Evolutionary conservation across 2,797 vertebrate genomes (phyloP), one percentile per base, ranked within the genome.

Genomic region (Myripristis jacobus): DNA sequence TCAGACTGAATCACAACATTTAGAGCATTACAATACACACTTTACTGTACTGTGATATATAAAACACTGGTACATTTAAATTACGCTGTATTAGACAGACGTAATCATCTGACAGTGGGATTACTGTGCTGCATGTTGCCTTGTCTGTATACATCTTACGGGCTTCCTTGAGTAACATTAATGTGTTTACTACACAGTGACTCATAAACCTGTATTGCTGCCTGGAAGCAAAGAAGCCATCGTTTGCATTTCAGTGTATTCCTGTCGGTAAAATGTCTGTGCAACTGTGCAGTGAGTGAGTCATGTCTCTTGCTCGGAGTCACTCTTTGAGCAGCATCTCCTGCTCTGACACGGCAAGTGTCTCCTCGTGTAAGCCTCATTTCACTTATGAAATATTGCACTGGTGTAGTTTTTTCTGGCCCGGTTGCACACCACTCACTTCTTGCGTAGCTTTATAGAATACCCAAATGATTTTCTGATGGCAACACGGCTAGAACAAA

Each of bases 1-100:
- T 97, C 54, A 95, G 86, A 82, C 81, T 96, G 54, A 94, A 95
- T 70, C 71, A 94, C 62, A 89, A 89, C 61, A 87, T 92, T 84
- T 93, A 91, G 15, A 13, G 21, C 21, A 31, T 13, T 47, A 8
- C 12, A 73, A 80, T 65, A 21, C 15, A 36, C 46, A 5, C 8
- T 15, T 41, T 3, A 15, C 9, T 41, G 3, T 36, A 2, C 21
- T 24, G 16, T 11, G 52, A 8, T 50, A 19, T 48, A 24, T 43
- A 36, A 67, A 70, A 34, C 16, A 62, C 31, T 19, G 55, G 0
- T 43, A 29, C 11, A 52, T 56, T 36, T 21, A 47, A 48, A 53
- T 56, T 0, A n/a, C n/a, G 10, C 29, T 54, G 2, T 48, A 11
- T 10, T 36, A 36, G 34, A 31, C 7, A 31, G 12, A 9, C 2